A percentile compares a stretch with the other conserved stretches of the same genome.
These are phyloP conservation scores for Tyria jacobaeae DNA, from an alignment of 2,888 invertebrate species.

Conservation along the genomic window DNA sequence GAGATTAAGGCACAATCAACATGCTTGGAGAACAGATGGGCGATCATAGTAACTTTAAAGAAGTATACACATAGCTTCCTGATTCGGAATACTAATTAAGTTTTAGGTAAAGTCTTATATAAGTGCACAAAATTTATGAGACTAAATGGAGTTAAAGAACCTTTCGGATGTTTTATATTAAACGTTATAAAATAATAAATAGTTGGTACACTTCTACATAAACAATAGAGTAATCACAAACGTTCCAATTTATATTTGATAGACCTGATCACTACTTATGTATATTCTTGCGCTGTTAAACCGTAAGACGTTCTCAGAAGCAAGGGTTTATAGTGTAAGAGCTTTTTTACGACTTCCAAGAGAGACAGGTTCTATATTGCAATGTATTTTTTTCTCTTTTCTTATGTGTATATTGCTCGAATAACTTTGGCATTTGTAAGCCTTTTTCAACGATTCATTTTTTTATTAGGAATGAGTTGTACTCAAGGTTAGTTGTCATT, in stretches of 20 bases:
- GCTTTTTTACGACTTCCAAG: no score
- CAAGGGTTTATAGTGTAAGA: not conserved
- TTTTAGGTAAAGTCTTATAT: not conserved
- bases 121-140: not conserved
- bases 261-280: not conserved
- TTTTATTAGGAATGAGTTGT: no score
- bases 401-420: no score
- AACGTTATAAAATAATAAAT: not conserved
- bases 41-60: slow-evolving; percentile 9
- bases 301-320: not conserved
- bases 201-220: no score
- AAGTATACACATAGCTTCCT: not conserved
- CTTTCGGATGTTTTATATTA: not conserved
- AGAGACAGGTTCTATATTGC: no score
- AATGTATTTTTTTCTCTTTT: no score
- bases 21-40: not conserved
- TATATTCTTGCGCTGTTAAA: not conserved
- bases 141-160: not conserved
- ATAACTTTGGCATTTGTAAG: no score
- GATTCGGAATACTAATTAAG: slow-evolving; percentile 5
- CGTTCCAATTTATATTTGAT: not conserved
- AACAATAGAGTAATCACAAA: no score
- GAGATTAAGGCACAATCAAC: slow-evolving; percentile 14
- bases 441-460: no score
- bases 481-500: no score